Evolutionary conservation across 2,113 vertebrate species (phyloP), one percentile per base, ranked within the genome.

Genomic region (Epinephelus cyanopodus): DNA sequence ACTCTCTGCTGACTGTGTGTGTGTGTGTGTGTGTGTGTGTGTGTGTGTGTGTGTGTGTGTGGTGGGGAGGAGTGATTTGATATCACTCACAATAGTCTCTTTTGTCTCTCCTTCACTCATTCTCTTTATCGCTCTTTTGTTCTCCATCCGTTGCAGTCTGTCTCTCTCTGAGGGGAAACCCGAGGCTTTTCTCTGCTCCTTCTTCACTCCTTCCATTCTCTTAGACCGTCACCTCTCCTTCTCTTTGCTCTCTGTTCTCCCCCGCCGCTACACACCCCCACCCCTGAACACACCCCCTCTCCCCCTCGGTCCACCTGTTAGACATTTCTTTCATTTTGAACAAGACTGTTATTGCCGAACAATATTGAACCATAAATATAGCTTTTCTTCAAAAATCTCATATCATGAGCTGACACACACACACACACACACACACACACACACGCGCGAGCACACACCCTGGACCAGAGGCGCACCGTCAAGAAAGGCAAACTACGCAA

Each of bases 251-350:
- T 60, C 4, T 27, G 0, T 37, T 33, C 66, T 56, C 29, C n/a
- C 15, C 25, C 4, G 1, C 39, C 21, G 37, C 53, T 0, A 19
- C 11, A 1, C 7, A 3, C 42, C 42, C 42, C 42, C 42, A 12
- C 11, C 48, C 5, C 19, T 0, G 5, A 47, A 25, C 80, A 25
- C 66, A n/a, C 60, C 29, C 54, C 18, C 19, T 42, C 45, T 48
- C 63, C 37, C 39, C 17, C 14, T 37, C 69, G 47, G 23, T 74
- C 85, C 11, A 77, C 48, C 57, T 67, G 60, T 64, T 52, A 77
- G 66, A 82, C 29, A 21, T 37, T 70, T 73, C 66, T 83, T 79
- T 81, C 73, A 57, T 69, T 79, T 76, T 60, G 53, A 81, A 75
- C 68, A 6, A 47, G 42, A 37, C 27, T 39, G 64, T 73, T 88